Evolutionary conservation across 2,797 vertebrate species (phyloP).

Genomic region (Intellagama lesueurii): DNA sequence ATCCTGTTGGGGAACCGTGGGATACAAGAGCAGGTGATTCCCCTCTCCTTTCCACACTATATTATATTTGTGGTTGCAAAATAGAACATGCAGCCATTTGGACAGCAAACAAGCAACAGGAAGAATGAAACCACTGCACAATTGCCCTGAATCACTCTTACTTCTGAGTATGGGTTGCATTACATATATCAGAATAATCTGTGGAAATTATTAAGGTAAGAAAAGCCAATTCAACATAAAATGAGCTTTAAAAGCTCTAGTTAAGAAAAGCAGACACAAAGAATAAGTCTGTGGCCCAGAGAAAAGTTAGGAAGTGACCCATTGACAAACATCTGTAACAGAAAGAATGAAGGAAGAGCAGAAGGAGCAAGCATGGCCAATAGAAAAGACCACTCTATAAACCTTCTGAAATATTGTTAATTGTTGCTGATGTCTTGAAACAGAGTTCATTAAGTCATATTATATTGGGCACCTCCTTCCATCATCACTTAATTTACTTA

Average conservation of each 20-base stretch:
- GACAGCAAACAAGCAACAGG: too few species aligned
- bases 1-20: too few species aligned
- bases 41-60: too few species aligned
- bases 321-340: background rate
- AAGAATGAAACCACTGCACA: too few species aligned
- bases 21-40: too few species aligned
- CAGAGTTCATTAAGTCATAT: background rate
- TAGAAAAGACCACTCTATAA: background rate
- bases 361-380: background rate
- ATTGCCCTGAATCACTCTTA: background rate
- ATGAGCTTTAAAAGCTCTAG: background rate
- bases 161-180: background rate
- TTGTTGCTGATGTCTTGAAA: background rate
- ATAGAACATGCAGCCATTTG: too few species aligned
- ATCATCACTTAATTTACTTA: rapidly evolving
- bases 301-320: background rate
- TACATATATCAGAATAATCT: background rate
- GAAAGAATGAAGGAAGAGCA: background rate
- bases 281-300: background rate
- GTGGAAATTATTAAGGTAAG: background rate
- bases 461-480: background rate
- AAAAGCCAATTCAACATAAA: background rate
- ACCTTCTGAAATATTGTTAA: background rate
- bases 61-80: too few species aligned
- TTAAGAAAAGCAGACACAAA: background rate